Conservation (phyloP, 1,140 invertebrate genomes). For the Procambarus clarkii region DNA sequence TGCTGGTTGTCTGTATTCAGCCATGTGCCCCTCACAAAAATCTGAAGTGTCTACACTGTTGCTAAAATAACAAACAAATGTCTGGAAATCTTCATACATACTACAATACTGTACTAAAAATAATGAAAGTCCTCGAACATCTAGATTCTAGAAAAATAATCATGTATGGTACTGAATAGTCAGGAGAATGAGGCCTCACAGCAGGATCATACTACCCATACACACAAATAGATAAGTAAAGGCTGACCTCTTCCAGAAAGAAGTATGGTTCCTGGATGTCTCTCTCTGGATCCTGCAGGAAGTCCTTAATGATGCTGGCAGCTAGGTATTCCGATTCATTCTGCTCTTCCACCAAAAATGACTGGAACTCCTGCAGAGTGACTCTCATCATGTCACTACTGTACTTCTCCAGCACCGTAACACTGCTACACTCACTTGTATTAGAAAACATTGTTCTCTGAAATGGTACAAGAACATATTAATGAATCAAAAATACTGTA, state of each 20-base stretch:
- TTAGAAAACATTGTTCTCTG: not conserved
- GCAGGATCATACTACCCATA: not conserved
- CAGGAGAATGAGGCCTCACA: not conserved
- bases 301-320: constrained; percentile 81
- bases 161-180: not conserved
- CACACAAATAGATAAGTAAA: too few species aligned
- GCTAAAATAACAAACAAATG: too few species aligned
- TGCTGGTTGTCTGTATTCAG: too few species aligned
- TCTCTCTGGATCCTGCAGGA: constrained; percentile 84
- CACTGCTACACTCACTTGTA: not conserved
- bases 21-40: too few species aligned
- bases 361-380: constrained; percentile 86
- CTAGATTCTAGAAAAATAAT: too few species aligned
- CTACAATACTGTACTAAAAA: too few species aligned
- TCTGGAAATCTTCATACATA: too few species aligned
- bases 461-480: not conserved
- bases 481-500: too few species aligned
- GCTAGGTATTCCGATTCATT: constrained; percentile 82
- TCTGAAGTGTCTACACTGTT: too few species aligned
- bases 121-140: too few species aligned
- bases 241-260: constrained; percentile 81
- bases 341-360: constrained; percentile 88
- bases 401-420: constrained; percentile 77
- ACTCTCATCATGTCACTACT: constrained; percentile 82
- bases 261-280: constrained; percentile 90